Evolutionary conservation across 2,797 vertebrate genomes (phyloP).

Genomic region (Tapirus indicus): DNA sequence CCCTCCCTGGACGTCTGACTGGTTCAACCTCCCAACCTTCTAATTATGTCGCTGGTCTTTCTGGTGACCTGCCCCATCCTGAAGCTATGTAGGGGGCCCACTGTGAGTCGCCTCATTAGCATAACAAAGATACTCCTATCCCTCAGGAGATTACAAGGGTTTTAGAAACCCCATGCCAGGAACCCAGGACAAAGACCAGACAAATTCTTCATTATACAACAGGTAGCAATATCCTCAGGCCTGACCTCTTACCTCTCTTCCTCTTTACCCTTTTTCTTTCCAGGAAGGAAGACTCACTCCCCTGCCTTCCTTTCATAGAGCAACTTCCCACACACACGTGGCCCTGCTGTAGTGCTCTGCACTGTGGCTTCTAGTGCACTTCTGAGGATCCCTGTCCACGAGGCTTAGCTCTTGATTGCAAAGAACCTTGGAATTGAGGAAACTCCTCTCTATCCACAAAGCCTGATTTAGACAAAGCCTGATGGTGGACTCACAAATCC

Average conservation of each 20-base stretch:
- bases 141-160: background rate
- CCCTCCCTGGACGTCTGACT: background rate
- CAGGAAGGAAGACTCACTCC: background rate
- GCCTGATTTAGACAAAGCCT: background rate
- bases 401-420: background rate
- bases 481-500: background rate
- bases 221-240: background rate
- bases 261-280: background rate
- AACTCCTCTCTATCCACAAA: background rate
- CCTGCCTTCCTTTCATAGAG: background rate
- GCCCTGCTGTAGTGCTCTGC: accelerated
- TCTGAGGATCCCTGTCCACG: background rate
- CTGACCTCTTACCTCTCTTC: background rate
- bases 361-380: background rate
- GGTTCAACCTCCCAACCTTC: background rate
- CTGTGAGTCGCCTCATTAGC: background rate
- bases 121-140: background rate
- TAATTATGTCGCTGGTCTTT: background rate
- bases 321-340: background rate
- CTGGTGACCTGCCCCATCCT: background rate
- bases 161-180: background rate
- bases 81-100: background rate
- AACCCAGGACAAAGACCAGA: background rate
- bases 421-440: background rate
- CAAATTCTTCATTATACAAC: background rate